Percentiles rank a stretch among this genome's conserved stretches.
Evolutionary conservation across 1,140 invertebrate species (phyloP).

Genomic region (Bombus confusus): DNA sequence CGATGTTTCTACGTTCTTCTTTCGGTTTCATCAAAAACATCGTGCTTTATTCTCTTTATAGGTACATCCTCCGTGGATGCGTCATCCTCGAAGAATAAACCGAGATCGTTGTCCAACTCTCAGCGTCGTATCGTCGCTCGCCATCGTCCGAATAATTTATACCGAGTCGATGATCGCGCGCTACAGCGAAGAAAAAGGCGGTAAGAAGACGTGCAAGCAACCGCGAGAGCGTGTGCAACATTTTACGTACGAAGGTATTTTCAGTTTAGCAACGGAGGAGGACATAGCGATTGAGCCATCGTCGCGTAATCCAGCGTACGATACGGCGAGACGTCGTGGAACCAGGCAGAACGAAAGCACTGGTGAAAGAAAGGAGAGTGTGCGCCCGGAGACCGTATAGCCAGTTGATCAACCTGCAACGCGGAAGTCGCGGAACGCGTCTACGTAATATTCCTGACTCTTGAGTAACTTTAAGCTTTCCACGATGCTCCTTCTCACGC

Average conservation of each 20-base stretch:
- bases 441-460: constrained; percentile 72
- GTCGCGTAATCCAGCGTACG: constrained; percentile 47
- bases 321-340: constrained; percentile 31
- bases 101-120: not conserved
- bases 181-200: not conserved
- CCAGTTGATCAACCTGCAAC: constrained; percentile 75
- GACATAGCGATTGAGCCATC: constrained; percentile 75
- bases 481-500: constrained; percentile 32
- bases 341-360: constrained; percentile 63
- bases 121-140: not conserved
- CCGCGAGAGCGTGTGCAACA: constrained; percentile 22
- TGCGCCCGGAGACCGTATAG: constrained; percentile 11
- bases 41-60: not conserved
- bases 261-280: constrained; percentile 74
- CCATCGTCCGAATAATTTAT: not conserved
- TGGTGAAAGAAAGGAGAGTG: constrained; percentile 55
- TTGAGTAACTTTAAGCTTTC: constrained; percentile 69
- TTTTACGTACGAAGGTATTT: constrained; percentile 61
- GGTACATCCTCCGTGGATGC: not conserved
- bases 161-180: constrained; percentile 11
- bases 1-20: not conserved
- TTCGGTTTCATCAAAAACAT: not conserved
- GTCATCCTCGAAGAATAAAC: constrained; percentile 22
- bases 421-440: constrained; percentile 72
- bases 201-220: not conserved